These are phyloP conservation scores for Brotogeris chrysoptera DNA, from an alignment of 2,797 vertebrate genomes.

Conservation along the genomic window DNA sequence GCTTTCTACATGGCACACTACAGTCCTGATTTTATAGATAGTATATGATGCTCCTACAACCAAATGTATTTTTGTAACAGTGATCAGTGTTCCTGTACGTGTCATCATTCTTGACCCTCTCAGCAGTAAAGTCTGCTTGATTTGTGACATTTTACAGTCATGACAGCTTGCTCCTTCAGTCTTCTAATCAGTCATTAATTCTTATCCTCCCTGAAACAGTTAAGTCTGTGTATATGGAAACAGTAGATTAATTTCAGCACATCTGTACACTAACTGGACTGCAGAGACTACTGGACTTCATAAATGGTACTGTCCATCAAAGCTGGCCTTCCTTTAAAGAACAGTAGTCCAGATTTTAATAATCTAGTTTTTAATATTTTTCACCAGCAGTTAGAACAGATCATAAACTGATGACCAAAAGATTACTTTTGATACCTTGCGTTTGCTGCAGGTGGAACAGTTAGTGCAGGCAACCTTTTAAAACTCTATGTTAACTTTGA, in stretches of 20 bases:
- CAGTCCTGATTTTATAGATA: background rate
- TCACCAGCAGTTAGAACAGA: background rate
- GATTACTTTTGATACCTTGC: background rate
- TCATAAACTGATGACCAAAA: background rate
- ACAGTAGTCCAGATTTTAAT: too few relatives aligned
- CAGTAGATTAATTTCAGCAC: background rate
- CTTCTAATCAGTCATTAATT: background rate
- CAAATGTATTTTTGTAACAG: background rate
- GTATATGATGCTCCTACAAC: background rate
- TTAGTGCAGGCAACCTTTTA: background rate
- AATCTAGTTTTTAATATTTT: background rate
- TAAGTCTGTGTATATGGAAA: background rate
- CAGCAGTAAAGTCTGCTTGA: background rate
- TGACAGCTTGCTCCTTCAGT: background rate
- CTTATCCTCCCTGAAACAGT: background rate
- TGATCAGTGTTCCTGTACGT: background rate
- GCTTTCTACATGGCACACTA: background rate
- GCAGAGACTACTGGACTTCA: background rate
- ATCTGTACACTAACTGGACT: background rate
- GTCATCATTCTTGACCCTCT: background rate
- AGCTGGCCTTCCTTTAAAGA: background rate
- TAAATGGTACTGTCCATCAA: background rate
- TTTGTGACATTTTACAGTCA: background rate
- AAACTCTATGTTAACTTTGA: background rate
- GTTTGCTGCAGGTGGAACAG: background rate